These are phyloP conservation scores for Eira barbara DNA, from an alignment of 2,113 vertebrate species.

Conservation along the genomic window DNA sequence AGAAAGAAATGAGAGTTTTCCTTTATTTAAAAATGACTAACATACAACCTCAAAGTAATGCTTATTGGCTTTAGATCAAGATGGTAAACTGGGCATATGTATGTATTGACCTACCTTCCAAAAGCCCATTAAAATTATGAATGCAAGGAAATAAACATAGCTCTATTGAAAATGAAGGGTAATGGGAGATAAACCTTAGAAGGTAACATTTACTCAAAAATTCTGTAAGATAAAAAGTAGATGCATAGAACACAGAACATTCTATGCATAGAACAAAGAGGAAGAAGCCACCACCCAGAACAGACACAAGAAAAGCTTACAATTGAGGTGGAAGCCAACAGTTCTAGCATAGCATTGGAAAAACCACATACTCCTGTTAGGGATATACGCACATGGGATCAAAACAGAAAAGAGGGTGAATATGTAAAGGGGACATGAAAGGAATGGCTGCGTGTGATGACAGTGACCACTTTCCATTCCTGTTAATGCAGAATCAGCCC, in stretches of 20 bases:
- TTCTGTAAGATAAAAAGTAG: background rate
- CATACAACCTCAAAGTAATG: background rate
- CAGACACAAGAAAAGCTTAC: background rate
- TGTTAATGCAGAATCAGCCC: background rate
- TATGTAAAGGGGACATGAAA: background rate
- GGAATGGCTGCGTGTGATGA: background rate
- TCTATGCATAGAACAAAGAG: background rate
- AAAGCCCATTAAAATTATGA: background rate
- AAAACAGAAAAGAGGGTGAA: background rate
- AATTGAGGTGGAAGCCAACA: background rate
- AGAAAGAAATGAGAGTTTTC: background rate
- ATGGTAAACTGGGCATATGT: background rate
- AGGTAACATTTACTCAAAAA: background rate
- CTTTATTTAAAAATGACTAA: background rate
- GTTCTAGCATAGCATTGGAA: background rate
- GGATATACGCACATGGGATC: background rate
- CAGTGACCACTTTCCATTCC: background rate
- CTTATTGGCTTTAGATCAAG: background rate
- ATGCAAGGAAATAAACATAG: background rate
- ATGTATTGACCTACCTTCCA: background rate
- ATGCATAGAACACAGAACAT: background rate
- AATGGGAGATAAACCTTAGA: background rate
- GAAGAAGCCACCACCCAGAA: background rate
- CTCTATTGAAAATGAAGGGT: background rate
- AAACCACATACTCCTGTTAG: background rate